phyloP scores from a whole-genome alignment of 2,888 invertebrate species.

The Scaptodrosophila latifasciaeformis region DNA sequence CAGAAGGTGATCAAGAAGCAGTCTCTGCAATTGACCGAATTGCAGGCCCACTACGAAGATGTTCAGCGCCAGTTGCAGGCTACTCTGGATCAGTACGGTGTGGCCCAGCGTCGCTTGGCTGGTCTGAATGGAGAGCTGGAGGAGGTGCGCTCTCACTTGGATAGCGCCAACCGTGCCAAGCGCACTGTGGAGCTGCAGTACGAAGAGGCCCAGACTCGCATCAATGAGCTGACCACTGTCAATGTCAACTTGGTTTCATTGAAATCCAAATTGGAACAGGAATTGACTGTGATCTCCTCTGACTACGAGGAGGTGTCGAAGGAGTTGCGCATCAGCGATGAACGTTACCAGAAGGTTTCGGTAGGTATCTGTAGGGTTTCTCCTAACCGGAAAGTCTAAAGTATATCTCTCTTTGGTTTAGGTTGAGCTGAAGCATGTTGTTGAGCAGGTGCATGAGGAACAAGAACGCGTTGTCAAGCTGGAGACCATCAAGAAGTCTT shows the following conservation, averaged over 20 bases:
- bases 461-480: conserved; percentile 97
- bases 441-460: conserved; percentile 95
- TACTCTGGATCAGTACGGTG: conserved; percentile 93
- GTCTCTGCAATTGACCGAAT: conserved; percentile 91
- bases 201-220: conserved; percentile 93
- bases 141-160: conserved; percentile 94
- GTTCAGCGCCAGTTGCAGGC: conserved; percentile 96
- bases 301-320: conserved; percentile 99
- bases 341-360: conserved; percentile 94
- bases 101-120: conserved; percentile 92
- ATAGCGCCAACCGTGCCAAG: conserved; percentile 94
- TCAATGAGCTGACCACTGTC: conserved; percentile 95
- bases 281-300: conserved; percentile 90
- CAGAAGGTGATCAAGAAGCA: conserved; percentile 99
- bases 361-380: conserved; percentile 70
- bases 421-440: conserved; percentile 94
- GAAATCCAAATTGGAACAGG: conserved; percentile 96
- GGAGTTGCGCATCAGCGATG: conserved; percentile 94
- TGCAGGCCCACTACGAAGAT: conserved; percentile 97
- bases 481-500: conserved; percentile 97
- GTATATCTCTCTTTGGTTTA: conserved; percentile 62
- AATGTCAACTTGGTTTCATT: conserved; percentile 95
- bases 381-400: neutral
- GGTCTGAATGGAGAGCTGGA: conserved; percentile 95
- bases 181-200: conserved; percentile 91